phyloP scores from a whole-genome alignment of 35 echinoderm and acorn worm genomes.

The Anneissia japonica region DNA sequence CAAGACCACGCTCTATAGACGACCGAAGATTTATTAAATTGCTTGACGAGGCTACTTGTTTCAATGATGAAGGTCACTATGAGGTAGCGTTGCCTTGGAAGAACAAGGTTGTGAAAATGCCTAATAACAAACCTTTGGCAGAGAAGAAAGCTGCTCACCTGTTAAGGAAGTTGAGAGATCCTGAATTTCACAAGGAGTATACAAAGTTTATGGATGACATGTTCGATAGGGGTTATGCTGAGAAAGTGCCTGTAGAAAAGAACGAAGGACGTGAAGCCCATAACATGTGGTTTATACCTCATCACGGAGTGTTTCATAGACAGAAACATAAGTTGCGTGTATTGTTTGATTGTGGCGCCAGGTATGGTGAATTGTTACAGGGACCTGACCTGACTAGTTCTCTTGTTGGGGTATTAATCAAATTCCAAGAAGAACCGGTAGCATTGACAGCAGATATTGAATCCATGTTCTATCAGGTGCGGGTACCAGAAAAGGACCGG shows the following conservation, averaged over 20 bases:
- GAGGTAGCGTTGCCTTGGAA: no score
- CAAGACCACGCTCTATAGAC: no score
- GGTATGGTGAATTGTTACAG: background rate
- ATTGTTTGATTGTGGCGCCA: background rate
- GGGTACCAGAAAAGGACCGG: background rate
- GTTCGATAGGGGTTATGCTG: constrained; percentile 35
- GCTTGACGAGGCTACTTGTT: no score
- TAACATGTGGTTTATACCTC: background rate
- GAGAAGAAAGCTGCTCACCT: no score
- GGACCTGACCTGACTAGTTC: background rate
- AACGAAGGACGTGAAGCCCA: background rate
- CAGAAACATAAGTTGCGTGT: background rate
- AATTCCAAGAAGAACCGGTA: background rate
- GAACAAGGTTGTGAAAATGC: no score
- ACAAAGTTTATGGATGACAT: no score
- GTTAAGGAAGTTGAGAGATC: no score
- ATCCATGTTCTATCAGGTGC: background rate
- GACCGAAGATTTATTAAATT: no score
- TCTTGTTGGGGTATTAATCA: background rate
- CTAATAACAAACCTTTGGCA: no score
- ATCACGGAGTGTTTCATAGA: background rate
- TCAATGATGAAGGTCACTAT: no score
- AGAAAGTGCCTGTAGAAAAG: no score
- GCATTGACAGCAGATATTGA: background rate
- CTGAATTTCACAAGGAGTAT: no score